These are phyloP conservation scores for Zingel zingel DNA, from an alignment of 2,113 vertebrate species.

Conservation along the genomic window DNA sequence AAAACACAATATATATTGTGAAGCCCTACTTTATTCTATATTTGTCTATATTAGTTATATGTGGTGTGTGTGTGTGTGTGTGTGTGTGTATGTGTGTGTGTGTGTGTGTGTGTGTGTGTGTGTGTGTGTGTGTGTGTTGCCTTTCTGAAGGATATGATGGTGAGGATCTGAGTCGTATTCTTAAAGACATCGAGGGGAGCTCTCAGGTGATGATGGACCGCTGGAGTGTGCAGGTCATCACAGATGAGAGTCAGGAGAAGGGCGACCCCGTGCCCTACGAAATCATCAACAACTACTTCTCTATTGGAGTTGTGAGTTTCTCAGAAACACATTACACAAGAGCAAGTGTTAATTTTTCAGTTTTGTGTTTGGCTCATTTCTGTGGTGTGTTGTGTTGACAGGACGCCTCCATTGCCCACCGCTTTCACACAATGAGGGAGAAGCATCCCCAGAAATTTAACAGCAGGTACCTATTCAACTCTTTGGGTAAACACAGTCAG, in stretches of 20 bases:
- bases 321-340: neutral
- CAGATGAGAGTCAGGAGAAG: slow-evolving; percentile 84
- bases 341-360: slow-evolving; percentile 8
- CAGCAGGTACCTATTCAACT: slow-evolving; percentile 88
- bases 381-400: slow-evolving; percentile 63
- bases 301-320: slow-evolving; percentile 92
- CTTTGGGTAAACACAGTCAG: slow-evolving; percentile 1
- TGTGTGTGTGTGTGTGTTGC: neutral
- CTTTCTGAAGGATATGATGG: slow-evolving; percentile 88
- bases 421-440: slow-evolving; percentile 94
- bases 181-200: slow-evolving; percentile 89
- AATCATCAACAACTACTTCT: slow-evolving; percentile 98
- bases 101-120: too few species aligned
- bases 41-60: neutral
- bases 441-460: slow-evolving; percentile 97
- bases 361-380: neutral
- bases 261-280: slow-evolving; percentile 94
- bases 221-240: slow-evolving; percentile 91
- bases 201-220: slow-evolving; percentile 88
- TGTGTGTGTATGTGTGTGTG: neutral
- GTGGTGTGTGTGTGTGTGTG: too few species aligned
- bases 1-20: too few species aligned
- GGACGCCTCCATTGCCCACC: slow-evolving; percentile 95
- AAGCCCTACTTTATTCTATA: neutral
- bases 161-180: slow-evolving; percentile 87